Base-by-base conservation (phyloP, 1,140 invertebrate genomes). In the Nautilus pompilius region DNA sequence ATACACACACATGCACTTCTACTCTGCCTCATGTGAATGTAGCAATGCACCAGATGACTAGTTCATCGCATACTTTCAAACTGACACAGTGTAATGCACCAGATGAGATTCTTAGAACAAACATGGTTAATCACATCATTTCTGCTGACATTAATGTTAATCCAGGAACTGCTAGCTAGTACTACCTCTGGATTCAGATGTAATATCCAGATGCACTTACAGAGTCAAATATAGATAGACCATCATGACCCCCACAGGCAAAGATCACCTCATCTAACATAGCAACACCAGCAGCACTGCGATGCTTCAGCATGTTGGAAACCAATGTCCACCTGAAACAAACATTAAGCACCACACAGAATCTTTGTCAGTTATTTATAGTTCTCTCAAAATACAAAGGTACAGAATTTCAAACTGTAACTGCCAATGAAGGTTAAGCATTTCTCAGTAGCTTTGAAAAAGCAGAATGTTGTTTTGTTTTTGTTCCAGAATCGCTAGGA, bases 201-300 rank as follows among this genome's bases (percentile, higher is more conserved):
- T n/a, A n/a, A n/a, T n/a, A n/a, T n/a, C n/a, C n/a, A 41, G 36
- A 10, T 53, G 13, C 41, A 74, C 76, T 77, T 64, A 90, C 91
- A 4, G 91, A 92, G 83, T 94, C 91, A 82, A 94, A 94, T 66
- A 95, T 95, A 6, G 90, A 92, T 1, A 93, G 82, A 0, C 92
- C 92, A 85, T 95, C 92, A 80, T 95, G 92, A 1, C 92, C 93
- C 29, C 93, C 86, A 36, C 94, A 83, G 1, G 90, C 91, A 82
- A 92, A 93, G 48, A 95, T 88, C 73, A 88, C 89, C 33, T 90
- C 90, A 78, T 91, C 87, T 75, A 91, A 88, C 48, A 91, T 87
- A 17, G 92, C 89, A 2, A 94, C 90, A 45, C 92, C 93, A n/a
- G 92, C 91, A 49, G 93, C 93, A 76, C 79, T 81, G 6, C 81